These are phyloP conservation scores for Rhinella marina DNA, from an alignment of 2,797 vertebrate species.

Conservation along the genomic window DNA sequence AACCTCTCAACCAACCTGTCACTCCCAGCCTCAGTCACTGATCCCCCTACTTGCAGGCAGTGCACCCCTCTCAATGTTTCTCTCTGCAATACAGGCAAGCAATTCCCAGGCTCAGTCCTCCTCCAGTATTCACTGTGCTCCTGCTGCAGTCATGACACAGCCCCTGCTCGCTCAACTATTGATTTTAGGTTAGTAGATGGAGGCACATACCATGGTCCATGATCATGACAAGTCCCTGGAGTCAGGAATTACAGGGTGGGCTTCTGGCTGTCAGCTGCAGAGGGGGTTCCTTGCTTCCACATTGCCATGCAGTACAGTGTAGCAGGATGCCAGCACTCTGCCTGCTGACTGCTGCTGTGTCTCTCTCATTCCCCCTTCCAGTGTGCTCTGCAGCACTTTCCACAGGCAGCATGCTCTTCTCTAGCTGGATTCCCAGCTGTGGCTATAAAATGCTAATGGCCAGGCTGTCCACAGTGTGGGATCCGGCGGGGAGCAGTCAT, in stretches of 20 bases:
- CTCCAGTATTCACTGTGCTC: constrained; percentile 12
- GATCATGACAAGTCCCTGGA: neutral
- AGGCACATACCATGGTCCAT: constrained; percentile 36
- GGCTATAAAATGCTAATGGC: constrained; percentile 44
- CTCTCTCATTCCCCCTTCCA: constrained; percentile 32
- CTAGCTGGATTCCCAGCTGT: constrained; percentile 31
- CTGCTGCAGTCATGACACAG: constrained; percentile 44
- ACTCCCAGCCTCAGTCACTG: neutral
- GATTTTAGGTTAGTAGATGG: constrained; percentile 51
- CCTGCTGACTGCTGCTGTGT: neutral
- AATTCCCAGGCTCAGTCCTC: constrained; percentile 27
- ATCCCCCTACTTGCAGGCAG: neutral
- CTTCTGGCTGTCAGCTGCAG: constrained; percentile 27
- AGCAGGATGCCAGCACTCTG: constrained; percentile 21
- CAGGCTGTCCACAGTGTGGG: neutral
- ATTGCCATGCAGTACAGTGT: constrained; percentile 10
- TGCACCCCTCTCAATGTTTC: neutral
- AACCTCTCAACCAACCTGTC: neutral
- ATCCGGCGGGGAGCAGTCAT: neutral
- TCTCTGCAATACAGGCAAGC: constrained; percentile 15
- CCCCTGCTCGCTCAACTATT: neutral
- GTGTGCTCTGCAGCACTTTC: constrained; percentile 38
- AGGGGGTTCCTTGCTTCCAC: constrained; percentile 2
- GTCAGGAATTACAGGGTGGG: constrained; percentile 49
- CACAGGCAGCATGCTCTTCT: constrained; percentile 36